Percentiles rank a stretch among this genome's conserved stretches.
These are phyloP conservation scores for Hirundo rustica DNA, from an alignment of 2,797 vertebrate species.

Conservation along the genomic window DNA sequence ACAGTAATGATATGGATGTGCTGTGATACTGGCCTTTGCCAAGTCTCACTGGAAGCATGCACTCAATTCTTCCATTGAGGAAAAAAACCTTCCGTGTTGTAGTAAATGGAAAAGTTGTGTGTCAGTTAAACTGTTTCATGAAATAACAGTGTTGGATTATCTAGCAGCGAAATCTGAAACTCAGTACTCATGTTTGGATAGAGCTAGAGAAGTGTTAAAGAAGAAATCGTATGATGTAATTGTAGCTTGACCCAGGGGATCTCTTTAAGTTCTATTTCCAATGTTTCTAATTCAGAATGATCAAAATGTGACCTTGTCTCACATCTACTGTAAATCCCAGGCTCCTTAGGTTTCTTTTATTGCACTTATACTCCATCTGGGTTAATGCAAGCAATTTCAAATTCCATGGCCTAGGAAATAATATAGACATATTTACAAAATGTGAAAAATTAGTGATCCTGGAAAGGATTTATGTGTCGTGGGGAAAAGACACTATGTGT, in stretches of 20 bases:
- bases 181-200: neutral
- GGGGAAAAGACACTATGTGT: neutral
- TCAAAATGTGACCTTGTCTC: neutral
- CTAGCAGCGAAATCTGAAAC: neutral
- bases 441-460: neutral
- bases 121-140: neutral
- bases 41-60: neutral
- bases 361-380: neutral
- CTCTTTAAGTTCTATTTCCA: neutral
- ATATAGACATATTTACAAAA: neutral
- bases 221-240: neutral
- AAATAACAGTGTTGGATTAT: neutral
- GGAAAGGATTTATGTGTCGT: neutral
- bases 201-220: neutral
- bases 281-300: neutral
- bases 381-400: neutral
- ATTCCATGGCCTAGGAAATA: neutral
- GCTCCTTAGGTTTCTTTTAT: neutral
- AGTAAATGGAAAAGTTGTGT: neutral
- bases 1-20: neutral
- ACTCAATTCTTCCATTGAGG: neutral
- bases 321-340: neutral
- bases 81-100: neutral
- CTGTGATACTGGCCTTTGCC: neutral
- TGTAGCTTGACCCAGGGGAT: neutral